Conservation (phyloP, 1,140 invertebrate genomes). For the Ceratosolen fusciceps region DNA sequence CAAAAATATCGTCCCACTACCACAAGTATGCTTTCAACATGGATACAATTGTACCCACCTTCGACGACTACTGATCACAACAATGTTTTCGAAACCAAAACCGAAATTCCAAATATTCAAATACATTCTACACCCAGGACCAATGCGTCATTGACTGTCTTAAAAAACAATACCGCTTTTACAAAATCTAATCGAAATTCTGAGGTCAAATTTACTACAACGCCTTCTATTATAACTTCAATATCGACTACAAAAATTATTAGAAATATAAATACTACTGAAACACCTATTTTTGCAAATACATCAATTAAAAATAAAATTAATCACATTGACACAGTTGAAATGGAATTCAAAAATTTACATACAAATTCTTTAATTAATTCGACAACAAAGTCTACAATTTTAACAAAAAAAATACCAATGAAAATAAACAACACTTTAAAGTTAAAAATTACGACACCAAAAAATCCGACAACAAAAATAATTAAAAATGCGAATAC, state of each 20-base stretch:
- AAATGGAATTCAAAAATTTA: conserved; percentile 17
- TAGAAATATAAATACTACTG: conserved; percentile 43
- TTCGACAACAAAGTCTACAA: conserved; percentile 49
- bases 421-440: conserved; percentile 49
- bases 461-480: conserved; percentile 47
- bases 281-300: conserved; percentile 52
- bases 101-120: not conserved
- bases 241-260: conserved; percentile 12
- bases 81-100: conserved; percentile 50
- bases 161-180: conserved; percentile 50
- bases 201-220: conserved; percentile 41
- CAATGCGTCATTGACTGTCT: conserved; percentile 45
- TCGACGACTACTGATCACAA: conserved; percentile 64
- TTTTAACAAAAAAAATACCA: conserved; percentile 39
- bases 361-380: conserved; percentile 4
- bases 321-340: conserved; percentile 39
- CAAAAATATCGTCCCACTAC: conserved; percentile 74
- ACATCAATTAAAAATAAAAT: conserved; percentile 21
- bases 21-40: conserved; percentile 80
- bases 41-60: conserved; percentile 79
- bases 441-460: conserved; percentile 51
- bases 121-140: not conserved
- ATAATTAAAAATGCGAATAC: conserved; percentile 21
- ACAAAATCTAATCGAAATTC: conserved; percentile 52
- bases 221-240: conserved; percentile 46